Conservation (phyloP, 2,888 invertebrate genomes). For the Drosophila recens region DNA sequence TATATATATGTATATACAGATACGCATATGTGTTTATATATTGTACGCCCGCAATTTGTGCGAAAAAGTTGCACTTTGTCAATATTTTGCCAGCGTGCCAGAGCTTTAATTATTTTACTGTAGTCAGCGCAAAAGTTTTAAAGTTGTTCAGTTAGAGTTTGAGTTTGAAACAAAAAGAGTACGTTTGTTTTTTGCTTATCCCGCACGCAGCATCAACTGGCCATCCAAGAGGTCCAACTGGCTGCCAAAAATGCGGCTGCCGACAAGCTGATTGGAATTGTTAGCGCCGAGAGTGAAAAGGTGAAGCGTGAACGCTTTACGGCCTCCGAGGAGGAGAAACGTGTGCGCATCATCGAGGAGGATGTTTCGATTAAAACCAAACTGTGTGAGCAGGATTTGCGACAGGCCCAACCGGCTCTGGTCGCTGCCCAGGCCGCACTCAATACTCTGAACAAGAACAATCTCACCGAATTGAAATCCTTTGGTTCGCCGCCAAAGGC, state of each 20-base stretch:
- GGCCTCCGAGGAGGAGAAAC: constrained; percentile 94
- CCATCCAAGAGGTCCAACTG: constrained; percentile 92
- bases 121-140: constrained; percentile 59
- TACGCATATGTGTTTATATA: constrained; percentile 8
- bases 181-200: constrained; percentile 1
- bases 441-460: constrained; percentile 97
- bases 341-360: constrained; percentile 95
- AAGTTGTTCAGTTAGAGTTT: constrained; percentile 50
- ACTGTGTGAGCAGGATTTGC: constrained; percentile 95
- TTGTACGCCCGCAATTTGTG: constrained; percentile 47
- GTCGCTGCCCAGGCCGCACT: constrained; percentile 91
- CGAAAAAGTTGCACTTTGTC: constrained; percentile 63
- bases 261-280: constrained; percentile 94
- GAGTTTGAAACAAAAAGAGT: constrained; percentile 28
- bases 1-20: background rate
- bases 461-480: constrained; percentile 97
- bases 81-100: constrained; percentile 77
- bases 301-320: constrained; percentile 94
- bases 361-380: constrained; percentile 94
- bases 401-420: constrained; percentile 96
- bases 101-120: constrained; percentile 70
- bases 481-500: constrained; percentile 97
- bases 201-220: constrained; percentile 84
- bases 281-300: constrained; percentile 96
- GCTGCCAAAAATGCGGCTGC: constrained; percentile 96